phyloP scores from a whole-genome alignment of 2,113 vertebrate species.

The Uria aalge region DNA sequence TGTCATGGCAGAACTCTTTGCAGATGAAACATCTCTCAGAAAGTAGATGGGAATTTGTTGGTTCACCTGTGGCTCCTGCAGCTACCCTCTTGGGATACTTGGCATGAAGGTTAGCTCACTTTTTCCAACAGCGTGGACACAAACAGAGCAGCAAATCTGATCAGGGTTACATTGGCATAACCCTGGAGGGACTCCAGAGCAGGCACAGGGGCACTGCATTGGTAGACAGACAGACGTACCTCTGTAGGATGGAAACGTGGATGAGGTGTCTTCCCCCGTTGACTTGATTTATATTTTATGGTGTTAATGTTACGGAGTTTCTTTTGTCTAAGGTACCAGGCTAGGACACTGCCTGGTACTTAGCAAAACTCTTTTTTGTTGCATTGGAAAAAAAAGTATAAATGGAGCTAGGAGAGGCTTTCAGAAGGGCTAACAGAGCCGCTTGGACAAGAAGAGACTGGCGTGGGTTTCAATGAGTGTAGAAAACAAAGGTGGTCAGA shows the following conservation, averaged over 20 bases:
- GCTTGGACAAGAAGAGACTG: background rate
- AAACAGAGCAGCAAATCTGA: background rate
- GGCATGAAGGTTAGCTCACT: background rate
- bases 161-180: background rate
- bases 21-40: background rate
- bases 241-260: background rate
- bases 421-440: background rate
- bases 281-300: background rate
- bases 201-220: background rate
- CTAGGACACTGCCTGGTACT: no score
- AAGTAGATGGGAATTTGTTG: background rate
- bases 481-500: background rate
- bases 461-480: rapidly evolving
- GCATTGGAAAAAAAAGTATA: rapidly evolving
- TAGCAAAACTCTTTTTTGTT: background rate
- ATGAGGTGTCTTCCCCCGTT: background rate
- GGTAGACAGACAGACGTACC: background rate
- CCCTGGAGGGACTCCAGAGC: background rate
- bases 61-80: background rate
- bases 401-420: background rate
- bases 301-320: rapidly evolving
- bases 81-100: background rate
- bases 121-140: background rate
- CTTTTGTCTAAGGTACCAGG: background rate
- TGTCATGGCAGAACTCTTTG: slow-evolving; percentile 20